Conservation (phyloP, 2,888 invertebrate genomes). For the Latrodectus elegans region DNA sequence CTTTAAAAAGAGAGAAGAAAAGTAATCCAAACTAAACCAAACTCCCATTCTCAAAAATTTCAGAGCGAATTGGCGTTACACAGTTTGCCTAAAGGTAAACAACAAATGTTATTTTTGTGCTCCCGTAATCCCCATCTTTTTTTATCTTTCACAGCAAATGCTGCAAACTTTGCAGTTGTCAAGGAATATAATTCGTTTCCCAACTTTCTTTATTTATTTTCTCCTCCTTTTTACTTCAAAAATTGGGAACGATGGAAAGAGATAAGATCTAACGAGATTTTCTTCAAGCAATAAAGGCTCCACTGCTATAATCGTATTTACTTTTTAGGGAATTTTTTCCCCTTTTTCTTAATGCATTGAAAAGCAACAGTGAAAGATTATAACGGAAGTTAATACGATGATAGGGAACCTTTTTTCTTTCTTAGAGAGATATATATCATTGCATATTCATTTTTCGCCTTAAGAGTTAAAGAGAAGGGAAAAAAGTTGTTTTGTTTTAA, state of each 20-base stretch:
- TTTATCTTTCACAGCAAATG: background rate
- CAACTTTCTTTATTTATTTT: background rate
- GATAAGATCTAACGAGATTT: constrained; percentile 4
- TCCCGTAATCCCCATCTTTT: background rate
- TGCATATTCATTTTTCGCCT: background rate
- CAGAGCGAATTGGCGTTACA: background rate
- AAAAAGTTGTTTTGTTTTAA: background rate
- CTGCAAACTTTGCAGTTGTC: background rate
- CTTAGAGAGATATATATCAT: background rate
- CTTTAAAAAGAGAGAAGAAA: too few relatives aligned
- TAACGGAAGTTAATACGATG: background rate
- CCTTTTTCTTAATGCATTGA: background rate
- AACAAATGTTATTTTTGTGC: background rate
- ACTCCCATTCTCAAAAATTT: background rate
- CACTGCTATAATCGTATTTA: background rate
- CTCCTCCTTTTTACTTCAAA: background rate
- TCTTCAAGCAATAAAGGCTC: background rate
- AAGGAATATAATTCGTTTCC: constrained; percentile 5
- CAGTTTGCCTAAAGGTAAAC: background rate
- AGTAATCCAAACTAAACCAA: too few relatives aligned
- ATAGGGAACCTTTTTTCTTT: background rate
- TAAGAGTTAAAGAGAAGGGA: background rate
- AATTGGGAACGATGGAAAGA: background rate
- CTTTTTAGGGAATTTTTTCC: background rate
- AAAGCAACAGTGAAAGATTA: background rate